phyloP scores from a whole-genome alignment of 2,888 invertebrate genomes.

The Ectemnius lituratus region DNA sequence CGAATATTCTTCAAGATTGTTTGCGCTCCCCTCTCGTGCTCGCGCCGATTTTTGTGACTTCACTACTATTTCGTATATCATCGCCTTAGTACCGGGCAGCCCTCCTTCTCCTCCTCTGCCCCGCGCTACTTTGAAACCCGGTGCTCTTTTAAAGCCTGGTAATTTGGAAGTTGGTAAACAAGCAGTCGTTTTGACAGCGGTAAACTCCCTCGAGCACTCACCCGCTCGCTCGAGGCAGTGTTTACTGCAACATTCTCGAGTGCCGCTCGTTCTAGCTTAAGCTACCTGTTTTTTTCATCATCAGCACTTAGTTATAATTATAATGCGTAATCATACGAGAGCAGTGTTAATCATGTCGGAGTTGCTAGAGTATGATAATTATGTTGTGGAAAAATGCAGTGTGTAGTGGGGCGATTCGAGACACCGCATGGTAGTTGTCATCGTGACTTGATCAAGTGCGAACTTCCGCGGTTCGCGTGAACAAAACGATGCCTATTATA shows the following conservation, averaged over 20 bases:
- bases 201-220: no score
- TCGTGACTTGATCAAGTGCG: slow-evolving; percentile 44
- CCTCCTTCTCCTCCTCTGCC: no score
- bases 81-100: slow-evolving; percentile 42
- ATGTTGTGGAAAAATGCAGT: no score
- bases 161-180: slow-evolving; percentile 49
- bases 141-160: slow-evolving; percentile 20
- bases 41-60: slow-evolving; percentile 21
- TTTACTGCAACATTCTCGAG: no score
- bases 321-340: no score
- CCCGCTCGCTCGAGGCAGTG: no score
- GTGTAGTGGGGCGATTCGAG: not conserved
- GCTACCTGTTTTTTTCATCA: no score
- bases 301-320: no score
- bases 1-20: not conserved
- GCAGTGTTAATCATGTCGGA: no score
- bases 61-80: slow-evolving; percentile 54
- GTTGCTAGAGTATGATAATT: no score
- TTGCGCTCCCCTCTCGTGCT: not conserved
- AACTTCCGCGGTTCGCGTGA: slow-evolving; percentile 49
- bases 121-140: no score
- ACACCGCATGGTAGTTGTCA: slow-evolving; percentile 34
- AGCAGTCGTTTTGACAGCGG: slow-evolving; percentile 7
- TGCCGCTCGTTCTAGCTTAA: no score
- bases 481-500: slow-evolving; percentile 43